phyloP scores from a whole-genome alignment of 1,140 invertebrate species.

The Calephelis virginiensis region DNA sequence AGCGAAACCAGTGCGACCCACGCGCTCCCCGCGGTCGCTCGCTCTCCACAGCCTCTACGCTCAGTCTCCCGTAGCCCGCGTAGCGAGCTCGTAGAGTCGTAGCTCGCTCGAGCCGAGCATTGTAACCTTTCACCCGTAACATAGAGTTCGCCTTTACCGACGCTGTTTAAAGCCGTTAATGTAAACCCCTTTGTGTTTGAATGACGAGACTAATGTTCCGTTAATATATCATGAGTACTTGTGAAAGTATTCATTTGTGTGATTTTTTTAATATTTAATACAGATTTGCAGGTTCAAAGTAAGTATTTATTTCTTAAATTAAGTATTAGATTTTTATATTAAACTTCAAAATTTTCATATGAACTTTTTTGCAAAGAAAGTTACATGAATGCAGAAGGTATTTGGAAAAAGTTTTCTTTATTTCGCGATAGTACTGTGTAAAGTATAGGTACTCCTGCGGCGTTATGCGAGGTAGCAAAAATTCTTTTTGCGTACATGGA shows the following conservation, averaged over 20 bases:
- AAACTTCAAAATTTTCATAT: too few relatives aligned
- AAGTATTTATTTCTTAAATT: conserved; percentile 31
- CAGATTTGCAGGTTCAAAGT: conserved; percentile 34
- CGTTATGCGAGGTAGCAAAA: too few relatives aligned
- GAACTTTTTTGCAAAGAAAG: too few relatives aligned
- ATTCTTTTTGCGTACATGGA: too few relatives aligned
- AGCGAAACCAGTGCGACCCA: conserved; percentile 67
- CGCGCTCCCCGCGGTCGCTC: conserved; percentile 59
- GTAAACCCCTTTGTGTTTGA: conserved; percentile 48
- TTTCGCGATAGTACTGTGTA: too few relatives aligned
- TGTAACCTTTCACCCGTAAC: conserved; percentile 53
- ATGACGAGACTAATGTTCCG: conserved; percentile 53
- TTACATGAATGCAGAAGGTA: too few relatives aligned
- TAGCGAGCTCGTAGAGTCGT: conserved; percentile 19
- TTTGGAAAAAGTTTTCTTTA: too few relatives aligned
- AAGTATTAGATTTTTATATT: neutral
- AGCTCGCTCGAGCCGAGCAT: conserved; percentile 38
- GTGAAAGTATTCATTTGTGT: conserved; percentile 47
- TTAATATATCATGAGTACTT: conserved; percentile 54
- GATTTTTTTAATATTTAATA: conserved; percentile 40
- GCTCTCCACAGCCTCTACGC: conserved; percentile 27
- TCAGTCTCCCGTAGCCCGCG: conserved; percentile 14
- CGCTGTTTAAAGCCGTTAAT: conserved; percentile 53
- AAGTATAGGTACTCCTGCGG: too few relatives aligned
- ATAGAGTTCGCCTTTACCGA: conserved; percentile 37